phyloP scores from a whole-genome alignment of 2,113 vertebrate genomes.

The Pseudopodoces humilis region DNA sequence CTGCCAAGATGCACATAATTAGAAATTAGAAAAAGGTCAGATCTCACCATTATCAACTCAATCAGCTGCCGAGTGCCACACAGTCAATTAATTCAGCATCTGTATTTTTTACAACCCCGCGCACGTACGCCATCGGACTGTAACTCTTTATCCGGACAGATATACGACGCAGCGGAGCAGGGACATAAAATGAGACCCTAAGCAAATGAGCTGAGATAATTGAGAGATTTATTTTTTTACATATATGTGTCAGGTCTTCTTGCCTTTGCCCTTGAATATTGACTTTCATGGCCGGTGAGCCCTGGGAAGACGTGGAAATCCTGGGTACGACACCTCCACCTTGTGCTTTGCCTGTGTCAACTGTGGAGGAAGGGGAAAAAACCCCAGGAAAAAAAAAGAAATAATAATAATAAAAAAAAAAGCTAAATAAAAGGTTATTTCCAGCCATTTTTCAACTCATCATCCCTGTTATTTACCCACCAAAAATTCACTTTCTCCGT shows the following conservation, averaged over 20 bases:
- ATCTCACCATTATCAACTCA: constrained; percentile 87
- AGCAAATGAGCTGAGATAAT: constrained; percentile 93
- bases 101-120: constrained; percentile 95
- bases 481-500: neutral
- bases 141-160: constrained; percentile 90
- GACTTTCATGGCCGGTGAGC: constrained; percentile 80
- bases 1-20: constrained; percentile 86
- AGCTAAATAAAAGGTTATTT: neutral
- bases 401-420: no score
- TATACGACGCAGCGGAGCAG: constrained; percentile 82
- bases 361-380: neutral
- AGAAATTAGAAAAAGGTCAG: constrained; percentile 92
- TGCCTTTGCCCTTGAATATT: constrained; percentile 87
- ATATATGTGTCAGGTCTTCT: constrained; percentile 80
- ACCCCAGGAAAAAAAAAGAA: neutral
- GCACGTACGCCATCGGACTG: constrained; percentile 81
- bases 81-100: constrained; percentile 99
- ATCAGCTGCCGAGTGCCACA: constrained; percentile 88
- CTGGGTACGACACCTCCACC: neutral
- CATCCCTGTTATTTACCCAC: neutral
- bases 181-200: constrained; percentile 89
- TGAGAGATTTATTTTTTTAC: constrained; percentile 95
- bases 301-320: constrained; percentile 5
- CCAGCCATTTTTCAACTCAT: neutral
- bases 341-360: neutral